A percentile compares a stretch with the other conserved stretches of the same genome.
These are phyloP conservation scores for Teleiodes luculella DNA, from an alignment of 2,888 invertebrate species.

Conservation along the genomic window DNA sequence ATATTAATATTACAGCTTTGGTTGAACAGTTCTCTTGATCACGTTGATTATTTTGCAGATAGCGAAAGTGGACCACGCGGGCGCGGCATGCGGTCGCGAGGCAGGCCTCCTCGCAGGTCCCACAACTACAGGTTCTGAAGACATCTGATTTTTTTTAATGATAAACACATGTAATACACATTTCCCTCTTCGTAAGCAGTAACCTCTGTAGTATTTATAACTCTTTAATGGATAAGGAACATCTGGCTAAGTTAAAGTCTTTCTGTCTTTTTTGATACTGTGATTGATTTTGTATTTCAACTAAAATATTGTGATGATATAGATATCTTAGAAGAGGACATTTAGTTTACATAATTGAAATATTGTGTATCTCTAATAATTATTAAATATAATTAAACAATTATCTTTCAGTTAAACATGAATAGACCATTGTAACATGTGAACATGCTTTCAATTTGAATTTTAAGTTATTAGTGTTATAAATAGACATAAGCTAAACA, in stretches of 20 bases:
- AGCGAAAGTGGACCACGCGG: constrained; percentile 68
- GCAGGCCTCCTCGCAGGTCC: constrained; percentile 56
- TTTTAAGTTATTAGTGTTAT: not conserved
- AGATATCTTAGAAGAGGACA: too few species aligned
- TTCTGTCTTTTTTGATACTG: not conserved
- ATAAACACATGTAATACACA: constrained; percentile 18
- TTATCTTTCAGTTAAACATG: not conserved
- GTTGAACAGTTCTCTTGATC: too few species aligned
- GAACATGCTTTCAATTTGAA: not conserved
- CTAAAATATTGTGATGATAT: not conserved
- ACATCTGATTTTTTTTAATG: not conserved
- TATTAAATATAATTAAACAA: not conserved
- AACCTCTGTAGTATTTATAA: not conserved
- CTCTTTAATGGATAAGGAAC: not conserved
- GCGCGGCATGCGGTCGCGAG: constrained; percentile 61
- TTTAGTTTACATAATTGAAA: too few species aligned
- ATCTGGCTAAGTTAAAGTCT: not conserved
- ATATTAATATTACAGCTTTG: too few species aligned
- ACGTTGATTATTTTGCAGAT: constrained; percentile 41
- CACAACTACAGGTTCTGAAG: constrained; percentile 58
- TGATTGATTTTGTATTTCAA: constrained; percentile 1
- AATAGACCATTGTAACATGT: not conserved
- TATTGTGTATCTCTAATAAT: not conserved
- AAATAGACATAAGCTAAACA: constrained; percentile 21
- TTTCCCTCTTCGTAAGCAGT: not conserved